Conservation (phyloP, 2,113 vertebrate species). For the Ceuthmochares aereus region DNA sequence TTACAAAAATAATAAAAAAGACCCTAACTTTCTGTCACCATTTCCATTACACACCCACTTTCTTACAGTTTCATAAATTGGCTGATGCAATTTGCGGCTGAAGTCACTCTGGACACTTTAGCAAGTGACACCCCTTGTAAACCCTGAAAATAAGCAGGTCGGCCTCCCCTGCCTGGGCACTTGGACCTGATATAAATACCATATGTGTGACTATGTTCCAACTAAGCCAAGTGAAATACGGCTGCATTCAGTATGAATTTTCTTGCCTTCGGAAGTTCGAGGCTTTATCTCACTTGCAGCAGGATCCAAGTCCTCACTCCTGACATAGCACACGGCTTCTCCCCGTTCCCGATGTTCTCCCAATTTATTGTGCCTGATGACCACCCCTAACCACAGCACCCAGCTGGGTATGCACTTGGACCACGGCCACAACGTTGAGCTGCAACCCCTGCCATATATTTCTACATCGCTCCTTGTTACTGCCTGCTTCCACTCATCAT, state of each 20-base stretch:
- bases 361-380: background rate
- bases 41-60: slow-evolving; percentile 37
- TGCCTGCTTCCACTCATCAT: background rate
- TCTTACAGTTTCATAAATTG: background rate
- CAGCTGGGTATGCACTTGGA: background rate
- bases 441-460: background rate
- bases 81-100: background rate
- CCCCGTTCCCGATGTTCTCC: fast-evolving
- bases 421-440: fast-evolving
- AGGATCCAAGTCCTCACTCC: background rate
- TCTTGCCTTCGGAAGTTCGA: background rate
- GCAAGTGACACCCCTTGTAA: background rate
- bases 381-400: fast-evolving
- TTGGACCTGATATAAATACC: background rate
- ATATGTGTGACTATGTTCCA: background rate
- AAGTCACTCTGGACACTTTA: slow-evolving; percentile 20
- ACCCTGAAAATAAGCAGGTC: background rate
- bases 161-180: background rate
- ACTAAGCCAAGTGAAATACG: fast-evolving
- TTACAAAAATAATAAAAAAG: background rate
- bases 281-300: background rate
- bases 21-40: background rate
- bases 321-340: background rate
- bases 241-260: fast-evolving
- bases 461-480: background rate